phyloP scores from a whole-genome alignment of 1,140 invertebrate genomes.

The Calephelis virginiensis region DNA sequence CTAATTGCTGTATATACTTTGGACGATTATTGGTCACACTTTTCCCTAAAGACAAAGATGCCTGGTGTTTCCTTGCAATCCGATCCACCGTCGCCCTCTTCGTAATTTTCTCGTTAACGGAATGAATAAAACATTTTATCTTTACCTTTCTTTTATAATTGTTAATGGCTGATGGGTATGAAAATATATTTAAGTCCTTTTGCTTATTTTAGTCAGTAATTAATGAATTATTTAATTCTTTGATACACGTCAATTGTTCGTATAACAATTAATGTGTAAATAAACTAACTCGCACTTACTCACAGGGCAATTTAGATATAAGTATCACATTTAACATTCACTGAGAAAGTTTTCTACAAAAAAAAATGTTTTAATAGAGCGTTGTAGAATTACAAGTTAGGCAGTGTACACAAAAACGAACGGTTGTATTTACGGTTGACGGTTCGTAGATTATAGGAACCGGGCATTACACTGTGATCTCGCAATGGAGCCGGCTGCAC shows the following conservation, averaged over 20 bases:
- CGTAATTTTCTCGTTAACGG: slow-evolving; percentile 76
- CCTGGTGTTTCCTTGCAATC: slow-evolving; percentile 69
- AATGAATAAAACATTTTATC: slow-evolving; percentile 78
- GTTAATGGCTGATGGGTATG: slow-evolving; percentile 75
- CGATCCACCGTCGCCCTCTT: slow-evolving; percentile 69
- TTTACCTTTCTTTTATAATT: slow-evolving; percentile 76
- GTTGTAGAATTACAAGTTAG: slow-evolving; percentile 46
- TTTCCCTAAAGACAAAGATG: slow-evolving; percentile 68
- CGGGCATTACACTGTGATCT: too few species aligned
- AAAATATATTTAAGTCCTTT: slow-evolving; percentile 64
- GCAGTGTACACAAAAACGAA: slow-evolving; percentile 69
- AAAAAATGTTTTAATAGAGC: too few species aligned
- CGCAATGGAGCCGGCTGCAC: too few species aligned
- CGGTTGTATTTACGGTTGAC: slow-evolving; percentile 20
- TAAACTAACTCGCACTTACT: too few species aligned
- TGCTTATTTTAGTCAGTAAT: slow-evolving; percentile 25
- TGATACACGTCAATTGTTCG: too few species aligned
- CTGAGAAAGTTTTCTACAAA: too few species aligned
- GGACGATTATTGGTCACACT: slow-evolving; percentile 65
- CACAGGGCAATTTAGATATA: too few species aligned
- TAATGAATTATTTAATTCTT: neutral
- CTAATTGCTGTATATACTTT: slow-evolving; percentile 66
- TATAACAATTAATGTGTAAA: too few species aligned
- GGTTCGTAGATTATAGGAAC: too few species aligned
- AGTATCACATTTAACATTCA: too few species aligned